Percentiles rank a stretch among this genome's conserved stretches.
Evolutionary conservation across 2,113 vertebrate genomes (phyloP).

Genomic region (Butastur rufipennis): DNA sequence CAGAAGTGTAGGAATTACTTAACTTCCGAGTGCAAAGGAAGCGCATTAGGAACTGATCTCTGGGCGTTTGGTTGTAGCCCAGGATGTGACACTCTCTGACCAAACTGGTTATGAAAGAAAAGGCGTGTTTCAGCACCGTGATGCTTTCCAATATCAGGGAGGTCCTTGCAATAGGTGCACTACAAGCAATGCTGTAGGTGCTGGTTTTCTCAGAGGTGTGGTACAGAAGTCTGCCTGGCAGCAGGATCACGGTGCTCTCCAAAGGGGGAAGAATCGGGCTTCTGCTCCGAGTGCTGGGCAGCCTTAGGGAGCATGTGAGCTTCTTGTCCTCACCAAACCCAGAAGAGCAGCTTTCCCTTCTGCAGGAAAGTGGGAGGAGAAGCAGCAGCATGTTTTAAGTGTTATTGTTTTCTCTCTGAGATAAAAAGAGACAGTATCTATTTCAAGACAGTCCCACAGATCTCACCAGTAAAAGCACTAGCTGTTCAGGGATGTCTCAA

Average conservation of each 20-base stretch:
- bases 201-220: background rate
- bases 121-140: background rate
- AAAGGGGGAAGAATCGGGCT: background rate
- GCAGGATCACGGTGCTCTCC: background rate
- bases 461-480: background rate
- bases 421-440: background rate
- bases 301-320: background rate
- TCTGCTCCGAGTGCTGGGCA: background rate
- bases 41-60: rapidly evolving
- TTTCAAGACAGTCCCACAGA: background rate
- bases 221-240: background rate
- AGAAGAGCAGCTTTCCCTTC: background rate
- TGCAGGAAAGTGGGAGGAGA: background rate
- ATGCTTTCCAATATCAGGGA: background rate
- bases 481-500: background rate
- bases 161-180: background rate
- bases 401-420: background rate
- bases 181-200: background rate
- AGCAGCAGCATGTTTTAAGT: background rate
- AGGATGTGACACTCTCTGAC: background rate
- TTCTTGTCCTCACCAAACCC: background rate
- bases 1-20: background rate
- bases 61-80: background rate
- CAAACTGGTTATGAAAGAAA: background rate
- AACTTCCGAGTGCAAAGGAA: background rate